These are phyloP conservation scores for Pseudotriccus pelzelni DNA, from an alignment of 2,797 vertebrate genomes.

Conservation along the genomic window DNA sequence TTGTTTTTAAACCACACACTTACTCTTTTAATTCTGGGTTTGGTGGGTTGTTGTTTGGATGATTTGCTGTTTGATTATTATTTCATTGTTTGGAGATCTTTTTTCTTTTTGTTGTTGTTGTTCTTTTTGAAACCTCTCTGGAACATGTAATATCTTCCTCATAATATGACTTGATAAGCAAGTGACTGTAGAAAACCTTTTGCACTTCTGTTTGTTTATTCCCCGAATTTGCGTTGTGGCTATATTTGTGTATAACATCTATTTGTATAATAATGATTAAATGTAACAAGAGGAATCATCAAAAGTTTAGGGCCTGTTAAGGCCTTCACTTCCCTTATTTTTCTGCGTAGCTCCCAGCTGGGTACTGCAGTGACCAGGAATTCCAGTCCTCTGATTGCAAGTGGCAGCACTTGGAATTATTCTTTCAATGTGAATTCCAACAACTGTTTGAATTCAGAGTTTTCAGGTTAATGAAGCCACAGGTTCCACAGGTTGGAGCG, in stretches of 20 bases:
- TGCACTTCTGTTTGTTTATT: not conserved
- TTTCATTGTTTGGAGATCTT: accelerated
- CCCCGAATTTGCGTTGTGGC: not conserved
- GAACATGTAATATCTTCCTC: not conserved
- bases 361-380: not conserved
- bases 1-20: not conserved
- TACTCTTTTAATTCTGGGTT: not conserved
- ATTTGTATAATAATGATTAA: not conserved
- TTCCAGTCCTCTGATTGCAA: not conserved
- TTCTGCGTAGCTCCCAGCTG: not conserved
- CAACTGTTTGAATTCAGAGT: accelerated
- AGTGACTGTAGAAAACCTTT: not conserved
- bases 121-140: not conserved
- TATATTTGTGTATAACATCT: not conserved
- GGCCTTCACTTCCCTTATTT: not conserved
- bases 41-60: not conserved
- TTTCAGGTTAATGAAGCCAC: not conserved
- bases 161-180: not conserved
- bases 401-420: not conserved
- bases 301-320: not conserved
- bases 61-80: not conserved
- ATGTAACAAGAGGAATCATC: not conserved
- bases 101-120: not conserved
- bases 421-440: not conserved
- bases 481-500: not conserved